phyloP scores from a whole-genome alignment of 2,888 invertebrate species.

The Seira sanloemensis region DNA sequence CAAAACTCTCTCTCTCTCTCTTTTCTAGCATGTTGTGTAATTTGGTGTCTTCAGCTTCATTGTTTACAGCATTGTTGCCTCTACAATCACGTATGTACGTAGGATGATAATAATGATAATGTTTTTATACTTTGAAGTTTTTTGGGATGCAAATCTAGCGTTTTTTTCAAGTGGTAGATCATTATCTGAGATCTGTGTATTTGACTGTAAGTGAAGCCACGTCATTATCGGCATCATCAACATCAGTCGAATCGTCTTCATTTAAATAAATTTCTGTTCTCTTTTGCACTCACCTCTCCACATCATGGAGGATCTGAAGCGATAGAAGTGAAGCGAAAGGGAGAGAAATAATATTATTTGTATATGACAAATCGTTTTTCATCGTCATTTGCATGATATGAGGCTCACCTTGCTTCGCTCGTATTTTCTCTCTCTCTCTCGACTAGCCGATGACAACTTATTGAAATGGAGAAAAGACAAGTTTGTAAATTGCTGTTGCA shows the following conservation, averaged over 20 bases:
- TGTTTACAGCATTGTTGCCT: not conserved
- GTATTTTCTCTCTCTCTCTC: not conserved
- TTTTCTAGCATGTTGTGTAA: not conserved
- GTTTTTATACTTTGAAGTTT: too few relatives aligned
- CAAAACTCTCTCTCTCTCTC: not conserved
- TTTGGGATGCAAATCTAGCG: constrained; percentile 27
- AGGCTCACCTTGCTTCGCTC: not conserved
- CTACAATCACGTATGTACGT: not conserved
- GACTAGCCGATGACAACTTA: constrained; percentile 28
- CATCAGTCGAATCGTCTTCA: constrained; percentile 5
- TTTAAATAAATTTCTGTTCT: constrained; percentile 19
- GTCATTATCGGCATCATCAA: not conserved
- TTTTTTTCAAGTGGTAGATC: constrained; percentile 26
- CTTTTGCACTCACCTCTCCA: not conserved
- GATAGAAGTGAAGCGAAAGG: not conserved
- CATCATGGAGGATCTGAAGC: too few relatives aligned
- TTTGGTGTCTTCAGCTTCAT: not conserved
- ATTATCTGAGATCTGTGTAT: not conserved
- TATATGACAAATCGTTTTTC: constrained; percentile 36
- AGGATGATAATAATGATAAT: constrained; percentile 6
- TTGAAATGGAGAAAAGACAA: not conserved
- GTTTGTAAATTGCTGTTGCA: not conserved
- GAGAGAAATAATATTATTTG: constrained; percentile 11
- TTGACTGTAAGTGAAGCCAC: not conserved
- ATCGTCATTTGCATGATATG: constrained; percentile 16